Base-by-base conservation (phyloP, 2,888 invertebrate species). In the Drosophila lacicola region DNA sequence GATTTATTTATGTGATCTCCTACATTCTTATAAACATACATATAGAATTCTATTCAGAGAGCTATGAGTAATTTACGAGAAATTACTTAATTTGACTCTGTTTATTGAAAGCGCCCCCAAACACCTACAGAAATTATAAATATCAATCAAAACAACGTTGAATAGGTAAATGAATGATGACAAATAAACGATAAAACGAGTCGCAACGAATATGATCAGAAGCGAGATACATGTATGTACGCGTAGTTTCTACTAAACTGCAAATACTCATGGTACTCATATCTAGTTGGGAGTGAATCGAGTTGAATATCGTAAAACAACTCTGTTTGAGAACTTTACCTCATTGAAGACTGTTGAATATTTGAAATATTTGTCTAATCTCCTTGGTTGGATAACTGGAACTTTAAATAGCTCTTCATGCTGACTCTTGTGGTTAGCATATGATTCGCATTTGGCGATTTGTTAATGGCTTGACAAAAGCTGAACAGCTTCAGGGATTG, bases 341-440 rank as follows among this genome's bases (percentile, higher is more conserved):
- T 70, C 69, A 68, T 36, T 36, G 37, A 49, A 49, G 57, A 53
- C 17, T 56, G 54, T 45, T 34, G 54, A 50, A 50, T 65, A 58
- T 54, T 55, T 36, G 45, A 45, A 45, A 39, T 66, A 42, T 50
- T 67, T 67, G 42, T 46, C 60, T 70, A 57, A 54, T 68, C 62
- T 62, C 46, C 53, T 62, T 57, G 53, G 47, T 54, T 68, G 49
- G 53, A 57, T 57, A 62, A 44, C 17, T 62, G 68, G 47, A 56
- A 56, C 63, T 57, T 68, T n/a, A 68, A 47, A 39, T 68, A 68
- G 53, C 62, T 68, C 57, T 63, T 62, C 67, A 67, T 67, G 50
- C 67, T 67, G 63, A 39, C 45, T 50, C 34, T 56, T 49, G 13
- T 49, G 17, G 13, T 36, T 46, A 45, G 68, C 55, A 47, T 58